Conservation (phyloP, 2,797 vertebrate species). For the Pelobates cultripes region DNA sequence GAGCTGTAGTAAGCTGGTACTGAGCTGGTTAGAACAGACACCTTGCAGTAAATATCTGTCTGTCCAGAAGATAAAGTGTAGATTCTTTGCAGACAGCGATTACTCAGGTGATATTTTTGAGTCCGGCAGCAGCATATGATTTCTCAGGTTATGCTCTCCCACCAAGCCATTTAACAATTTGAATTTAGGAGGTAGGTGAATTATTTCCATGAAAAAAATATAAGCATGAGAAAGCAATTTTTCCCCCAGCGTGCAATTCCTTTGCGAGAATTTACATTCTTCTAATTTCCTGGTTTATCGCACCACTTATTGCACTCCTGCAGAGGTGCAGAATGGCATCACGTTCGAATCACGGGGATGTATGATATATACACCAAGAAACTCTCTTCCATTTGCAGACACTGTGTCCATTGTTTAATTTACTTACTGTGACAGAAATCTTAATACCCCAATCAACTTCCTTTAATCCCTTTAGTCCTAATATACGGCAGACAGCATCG, state of each 20-base stretch:
- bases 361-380: conserved; percentile 78
- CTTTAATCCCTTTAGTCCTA: conserved; percentile 39
- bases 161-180: conserved; percentile 69
- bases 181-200: conserved; percentile 77
- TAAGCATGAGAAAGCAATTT: conserved; percentile 77
- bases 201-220: conserved; percentile 85
- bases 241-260: conserved; percentile 80
- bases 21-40: conserved; percentile 16
- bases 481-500: background rate
- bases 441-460: conserved; percentile 44
- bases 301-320: conserved; percentile 80
- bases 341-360: conserved; percentile 74
- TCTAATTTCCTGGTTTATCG: conserved; percentile 85
- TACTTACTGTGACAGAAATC: conserved; percentile 52
- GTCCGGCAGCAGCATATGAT: conserved; percentile 66
- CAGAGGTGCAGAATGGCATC: conserved; percentile 78
- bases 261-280: conserved; percentile 83
- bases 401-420: conserved; percentile 64
- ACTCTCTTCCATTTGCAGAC: conserved; percentile 69
- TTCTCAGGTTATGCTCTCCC: conserved; percentile 73
- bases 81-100: conserved; percentile 45
- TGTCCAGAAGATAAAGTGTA: conserved; percentile 31
- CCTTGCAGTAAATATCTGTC: conserved; percentile 21
- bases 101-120: conserved; percentile 58
- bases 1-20: too few species aligned